These are phyloP conservation scores for Scarus forsteni DNA, from an alignment of 2,797 vertebrate genomes.

Conservation along the genomic window DNA sequence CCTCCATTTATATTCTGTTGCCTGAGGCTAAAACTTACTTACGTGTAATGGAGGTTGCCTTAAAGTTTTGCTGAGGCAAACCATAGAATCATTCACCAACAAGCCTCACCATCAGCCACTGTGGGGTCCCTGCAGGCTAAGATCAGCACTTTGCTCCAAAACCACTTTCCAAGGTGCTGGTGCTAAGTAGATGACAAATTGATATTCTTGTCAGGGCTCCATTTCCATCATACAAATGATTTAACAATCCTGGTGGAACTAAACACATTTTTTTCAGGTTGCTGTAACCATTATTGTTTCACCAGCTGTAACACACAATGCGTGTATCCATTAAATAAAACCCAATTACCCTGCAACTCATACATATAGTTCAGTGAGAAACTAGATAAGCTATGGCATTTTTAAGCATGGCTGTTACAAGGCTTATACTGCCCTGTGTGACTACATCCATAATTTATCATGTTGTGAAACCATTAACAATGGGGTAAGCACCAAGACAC, in stretches of 20 bases:
- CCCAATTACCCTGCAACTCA: slow-evolving; percentile 21
- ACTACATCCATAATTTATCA: slow-evolving; percentile 19
- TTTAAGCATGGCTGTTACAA: slow-evolving; percentile 5
- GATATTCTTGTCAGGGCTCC: slow-evolving; percentile 45
- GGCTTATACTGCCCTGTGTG: neutral
- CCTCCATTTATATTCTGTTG: slow-evolving; percentile 35
- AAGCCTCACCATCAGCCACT: slow-evolving; percentile 10
- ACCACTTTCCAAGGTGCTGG: slow-evolving; percentile 32
- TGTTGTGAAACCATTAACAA: slow-evolving; percentile 1
- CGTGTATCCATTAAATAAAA: slow-evolving; percentile 38
- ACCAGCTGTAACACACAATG: slow-evolving; percentile 24
- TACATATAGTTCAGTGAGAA: slow-evolving; percentile 5
- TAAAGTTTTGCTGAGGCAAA: slow-evolving; percentile 23
- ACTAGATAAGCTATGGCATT: slow-evolving; percentile 5
- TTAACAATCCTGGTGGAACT: slow-evolving; percentile 33
- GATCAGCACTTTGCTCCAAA: slow-evolving; percentile 54
- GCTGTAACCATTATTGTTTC: slow-evolving; percentile 45
- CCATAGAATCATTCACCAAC: slow-evolving; percentile 10
- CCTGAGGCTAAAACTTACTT: slow-evolving; percentile 34
- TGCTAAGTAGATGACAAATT: slow-evolving; percentile 39
- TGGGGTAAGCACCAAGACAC: neutral
- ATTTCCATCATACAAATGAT: slow-evolving; percentile 14
- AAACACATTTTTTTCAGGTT: slow-evolving; percentile 21
- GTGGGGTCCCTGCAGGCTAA: slow-evolving; percentile 29
- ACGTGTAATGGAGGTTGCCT: slow-evolving; percentile 31